phyloP scores from a whole-genome alignment of 2,797 vertebrate species.

The Zenarchopterus dispar region DNA sequence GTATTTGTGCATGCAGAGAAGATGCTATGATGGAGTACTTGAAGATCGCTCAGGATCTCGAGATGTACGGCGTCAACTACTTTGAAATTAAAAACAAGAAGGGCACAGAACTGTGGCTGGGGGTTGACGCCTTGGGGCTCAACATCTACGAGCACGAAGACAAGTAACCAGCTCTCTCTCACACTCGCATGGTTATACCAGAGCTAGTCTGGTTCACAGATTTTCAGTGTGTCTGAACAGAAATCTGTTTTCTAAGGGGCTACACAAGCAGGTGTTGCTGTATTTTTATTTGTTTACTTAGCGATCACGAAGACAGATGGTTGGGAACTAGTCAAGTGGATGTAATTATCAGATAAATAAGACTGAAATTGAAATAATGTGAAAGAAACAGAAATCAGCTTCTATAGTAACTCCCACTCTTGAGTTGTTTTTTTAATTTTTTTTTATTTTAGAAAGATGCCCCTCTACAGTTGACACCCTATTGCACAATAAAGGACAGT shows the following conservation, averaged over 20 bases:
- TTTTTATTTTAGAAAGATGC: no score
- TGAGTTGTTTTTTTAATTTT: no score
- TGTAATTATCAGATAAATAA: not conserved
- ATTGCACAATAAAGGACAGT: no score
- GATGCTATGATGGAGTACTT: constrained; percentile 99
- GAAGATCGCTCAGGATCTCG: constrained; percentile 97
- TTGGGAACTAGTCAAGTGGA: no score
- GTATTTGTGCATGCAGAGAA: constrained; percentile 79
- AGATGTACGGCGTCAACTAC: constrained; percentile 99
- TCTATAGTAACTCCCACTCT: not conserved
- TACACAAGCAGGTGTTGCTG: not conserved
- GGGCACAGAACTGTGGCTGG: constrained; percentile 95
- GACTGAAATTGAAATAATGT: not conserved
- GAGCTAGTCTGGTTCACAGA: not conserved
- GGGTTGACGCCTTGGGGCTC: constrained; percentile 94
- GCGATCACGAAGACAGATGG: no score
- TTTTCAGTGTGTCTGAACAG: no score
- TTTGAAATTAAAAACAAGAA: constrained; percentile 99
- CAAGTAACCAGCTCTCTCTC: constrained; percentile 84
- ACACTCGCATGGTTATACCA: not conserved
- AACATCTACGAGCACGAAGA: constrained; percentile 98
- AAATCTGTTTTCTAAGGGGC: no score
- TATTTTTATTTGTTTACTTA: no score
- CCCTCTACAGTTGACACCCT: no score
- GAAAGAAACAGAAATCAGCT: not conserved